Conservation (phyloP, 2,113 vertebrate genomes). For the Puntigrus tetrazona region DNA sequence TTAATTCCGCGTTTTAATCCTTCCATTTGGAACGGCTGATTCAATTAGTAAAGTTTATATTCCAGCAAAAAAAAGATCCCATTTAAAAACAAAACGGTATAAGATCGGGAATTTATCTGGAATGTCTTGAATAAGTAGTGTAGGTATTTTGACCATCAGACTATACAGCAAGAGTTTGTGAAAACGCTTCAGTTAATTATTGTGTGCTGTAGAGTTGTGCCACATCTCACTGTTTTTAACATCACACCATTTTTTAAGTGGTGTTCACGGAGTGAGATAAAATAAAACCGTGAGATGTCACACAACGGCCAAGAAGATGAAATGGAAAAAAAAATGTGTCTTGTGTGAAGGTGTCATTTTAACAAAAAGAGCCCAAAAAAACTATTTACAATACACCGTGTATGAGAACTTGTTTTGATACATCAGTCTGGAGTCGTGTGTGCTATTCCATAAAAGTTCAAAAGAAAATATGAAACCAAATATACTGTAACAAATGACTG, state of each 20-base stretch:
- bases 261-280: background rate
- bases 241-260: background rate
- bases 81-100: too few relatives aligned
- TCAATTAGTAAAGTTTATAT: background rate
- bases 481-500: background rate
- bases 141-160: background rate
- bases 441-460: too few relatives aligned
- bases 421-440: background rate
- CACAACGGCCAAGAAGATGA: background rate
- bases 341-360: background rate
- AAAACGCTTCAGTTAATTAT: background rate
- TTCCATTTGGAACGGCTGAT: background rate
- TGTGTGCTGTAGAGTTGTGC: background rate
- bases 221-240: background rate
- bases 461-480: too few relatives aligned
- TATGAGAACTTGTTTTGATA: background rate
- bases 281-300: background rate
- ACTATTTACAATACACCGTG: background rate
- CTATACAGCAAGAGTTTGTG: background rate
- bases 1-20: background rate
- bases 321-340: background rate
- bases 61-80: too few relatives aligned
- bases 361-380: background rate
- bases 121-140: too few relatives aligned
- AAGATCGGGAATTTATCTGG: too few relatives aligned